A percentile compares a stretch with the other conserved stretches of the same genome.
These are phyloP conservation scores for Fragum sueziense DNA, from an alignment of 2,888 invertebrate genomes.

Conservation along the genomic window DNA sequence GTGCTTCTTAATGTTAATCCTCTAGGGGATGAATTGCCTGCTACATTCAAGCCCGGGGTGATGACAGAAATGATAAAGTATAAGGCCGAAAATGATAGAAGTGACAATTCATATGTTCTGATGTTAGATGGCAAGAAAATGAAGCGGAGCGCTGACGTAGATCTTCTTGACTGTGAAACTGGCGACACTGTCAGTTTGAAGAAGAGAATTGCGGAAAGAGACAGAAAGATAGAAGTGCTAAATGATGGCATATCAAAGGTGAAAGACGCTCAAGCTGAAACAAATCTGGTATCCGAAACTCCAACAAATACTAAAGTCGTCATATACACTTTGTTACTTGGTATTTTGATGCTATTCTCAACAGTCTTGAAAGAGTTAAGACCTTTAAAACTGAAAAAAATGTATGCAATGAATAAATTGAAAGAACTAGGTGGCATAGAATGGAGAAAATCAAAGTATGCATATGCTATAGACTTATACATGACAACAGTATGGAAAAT, in stretches of 20 bases:
- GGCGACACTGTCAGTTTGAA: neutral
- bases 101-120: conserved; percentile 10
- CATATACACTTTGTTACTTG: neutral
- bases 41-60: neutral
- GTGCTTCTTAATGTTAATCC: neutral
- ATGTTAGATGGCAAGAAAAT: conserved; percentile 28
- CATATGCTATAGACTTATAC: neutral
- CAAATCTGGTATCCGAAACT: neutral
- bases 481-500: neutral
- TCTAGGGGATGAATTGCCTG: neutral
- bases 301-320: neutral
- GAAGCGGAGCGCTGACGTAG: conserved; percentile 18
- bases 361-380: neutral
- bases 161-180: conserved; percentile 14
- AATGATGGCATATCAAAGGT: neutral
- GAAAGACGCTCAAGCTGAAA: neutral
- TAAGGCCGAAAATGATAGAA: neutral
- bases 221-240: neutral
- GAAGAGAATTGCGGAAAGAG: neutral
- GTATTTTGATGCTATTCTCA: neutral
- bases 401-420: neutral
- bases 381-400: neutral
- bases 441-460: neutral
- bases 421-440: neutral
- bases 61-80: neutral